A percentile compares a stretch with the other conserved stretches of the same genome.
These are phyloP conservation scores for Drosophila lutescens DNA, from an alignment of 2,888 invertebrate species.

Conservation along the genomic window DNA sequence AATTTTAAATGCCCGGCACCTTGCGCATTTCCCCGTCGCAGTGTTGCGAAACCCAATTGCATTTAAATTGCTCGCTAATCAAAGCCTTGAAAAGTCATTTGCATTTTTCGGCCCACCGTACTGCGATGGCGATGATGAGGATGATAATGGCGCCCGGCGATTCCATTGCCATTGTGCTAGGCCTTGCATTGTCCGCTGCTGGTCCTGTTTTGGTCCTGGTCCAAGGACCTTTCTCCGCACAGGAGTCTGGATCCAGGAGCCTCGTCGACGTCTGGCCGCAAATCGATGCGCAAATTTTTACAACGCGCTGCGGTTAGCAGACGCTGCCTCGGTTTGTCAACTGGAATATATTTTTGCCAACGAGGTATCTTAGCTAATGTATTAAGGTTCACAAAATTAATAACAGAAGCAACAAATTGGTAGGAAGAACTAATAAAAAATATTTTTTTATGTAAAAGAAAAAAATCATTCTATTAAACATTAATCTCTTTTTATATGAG, in stretches of 20 bases:
- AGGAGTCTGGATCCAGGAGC: constrained; percentile 27
- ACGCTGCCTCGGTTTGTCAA: constrained; percentile 40
- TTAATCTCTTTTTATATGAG: too few relatives aligned
- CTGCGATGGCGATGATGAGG: constrained; percentile 51
- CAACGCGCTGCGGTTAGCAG: constrained; percentile 70
- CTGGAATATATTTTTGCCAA: constrained; percentile 3
- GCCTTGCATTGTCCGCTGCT: constrained; percentile 40
- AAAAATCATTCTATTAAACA: too few relatives aligned
- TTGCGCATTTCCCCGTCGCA: constrained; percentile 27
- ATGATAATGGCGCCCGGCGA: constrained; percentile 41
- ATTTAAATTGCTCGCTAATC: constrained; percentile 77
- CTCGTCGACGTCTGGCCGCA: constrained; percentile 69
- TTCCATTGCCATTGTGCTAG: constrained; percentile 32
- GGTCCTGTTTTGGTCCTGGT: constrained; percentile 8
- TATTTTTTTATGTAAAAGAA: too few relatives aligned
- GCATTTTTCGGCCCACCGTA: constrained; percentile 69
- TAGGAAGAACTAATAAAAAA: neutral
- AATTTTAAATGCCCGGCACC: constrained; percentile 39
- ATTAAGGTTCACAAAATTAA: neutral
- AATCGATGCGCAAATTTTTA: constrained; percentile 77
- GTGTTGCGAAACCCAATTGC: constrained; percentile 59
- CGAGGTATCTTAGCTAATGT: constrained; percentile 1
- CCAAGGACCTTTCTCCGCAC: constrained; percentile 10
- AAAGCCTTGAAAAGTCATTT: constrained; percentile 60
- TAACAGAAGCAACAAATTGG: too few relatives aligned